These are phyloP conservation scores for Eupeodes corollae DNA, from an alignment of 1,140 invertebrate species.

Conservation along the genomic window DNA sequence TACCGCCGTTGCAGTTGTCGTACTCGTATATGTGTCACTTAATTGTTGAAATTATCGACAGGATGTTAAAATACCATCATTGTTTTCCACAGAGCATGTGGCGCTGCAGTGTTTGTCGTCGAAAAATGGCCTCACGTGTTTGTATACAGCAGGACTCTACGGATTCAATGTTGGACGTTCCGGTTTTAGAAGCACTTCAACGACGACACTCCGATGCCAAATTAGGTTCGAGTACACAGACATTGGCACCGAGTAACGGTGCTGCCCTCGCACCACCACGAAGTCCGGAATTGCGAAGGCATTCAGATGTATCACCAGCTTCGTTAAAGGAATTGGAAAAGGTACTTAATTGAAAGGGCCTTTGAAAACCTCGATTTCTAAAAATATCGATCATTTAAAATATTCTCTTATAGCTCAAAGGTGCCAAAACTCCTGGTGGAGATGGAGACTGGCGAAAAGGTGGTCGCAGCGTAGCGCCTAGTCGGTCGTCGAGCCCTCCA, in stretches of 20 bases:
- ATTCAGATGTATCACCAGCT: constrained; percentile 73
- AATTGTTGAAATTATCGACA: no score
- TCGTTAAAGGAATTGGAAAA: constrained; percentile 74
- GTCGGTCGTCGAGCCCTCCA: constrained; percentile 40
- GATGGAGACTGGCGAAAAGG: constrained; percentile 33
- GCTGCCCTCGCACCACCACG: constrained; percentile 57
- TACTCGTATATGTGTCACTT: no score
- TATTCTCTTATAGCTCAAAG: constrained; percentile 12
- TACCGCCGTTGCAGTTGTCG: no score
- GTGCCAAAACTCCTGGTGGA: constrained; percentile 14
- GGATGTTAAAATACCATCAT: no score
- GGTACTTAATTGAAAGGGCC: constrained; percentile 38
- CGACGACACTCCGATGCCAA: constrained; percentile 68
- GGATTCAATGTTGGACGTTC: constrained; percentile 66
- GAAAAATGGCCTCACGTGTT: constrained; percentile 63
- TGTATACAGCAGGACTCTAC: constrained; percentile 60
- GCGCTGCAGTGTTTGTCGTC: constrained; percentile 67
- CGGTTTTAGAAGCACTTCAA: constrained; percentile 58
- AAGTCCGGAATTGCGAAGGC: constrained; percentile 62
- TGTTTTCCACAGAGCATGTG: constrained; percentile 52
- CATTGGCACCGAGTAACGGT: constrained; percentile 38
- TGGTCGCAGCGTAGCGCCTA: constrained; percentile 39
- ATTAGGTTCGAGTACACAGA: constrained; percentile 44
- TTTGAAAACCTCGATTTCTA: no score
- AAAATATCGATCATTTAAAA: no score